Conservation (phyloP, 1,140 invertebrate species). For the Drosophila pachea region DNA sequence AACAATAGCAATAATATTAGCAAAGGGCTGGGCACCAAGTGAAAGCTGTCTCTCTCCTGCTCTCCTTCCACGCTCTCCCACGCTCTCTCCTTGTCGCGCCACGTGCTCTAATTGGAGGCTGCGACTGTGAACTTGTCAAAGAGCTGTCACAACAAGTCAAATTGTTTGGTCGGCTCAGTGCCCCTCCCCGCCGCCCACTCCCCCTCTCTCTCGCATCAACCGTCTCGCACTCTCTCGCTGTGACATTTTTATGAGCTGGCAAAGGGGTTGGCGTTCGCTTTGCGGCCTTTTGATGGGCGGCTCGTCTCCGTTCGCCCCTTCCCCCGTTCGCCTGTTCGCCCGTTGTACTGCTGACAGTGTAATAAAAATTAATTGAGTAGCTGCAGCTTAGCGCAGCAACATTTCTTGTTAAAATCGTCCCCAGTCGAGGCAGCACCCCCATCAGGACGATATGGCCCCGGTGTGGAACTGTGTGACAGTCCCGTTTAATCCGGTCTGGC, state of each 20-base stretch:
- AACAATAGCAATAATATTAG: no score
- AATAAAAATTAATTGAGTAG: conserved; percentile 75
- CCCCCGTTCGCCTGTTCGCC: conserved; percentile 6
- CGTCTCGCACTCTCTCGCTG: conserved; percentile 29
- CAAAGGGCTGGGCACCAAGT: no score
- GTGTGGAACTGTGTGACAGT: not conserved
- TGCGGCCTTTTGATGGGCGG: conserved; percentile 11
- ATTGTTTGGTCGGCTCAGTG: conserved; percentile 3
- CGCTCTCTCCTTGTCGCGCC: not conserved
- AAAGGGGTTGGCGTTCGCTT: conserved; percentile 44
- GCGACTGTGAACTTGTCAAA: conserved; percentile 40
- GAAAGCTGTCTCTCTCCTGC: not conserved
- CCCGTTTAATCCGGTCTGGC: conserved; percentile 5
- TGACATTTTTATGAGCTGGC: conserved; percentile 72
- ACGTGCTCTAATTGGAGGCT: conserved; percentile 43
- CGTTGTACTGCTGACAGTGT: conserved; percentile 59
- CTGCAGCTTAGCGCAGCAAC: conserved; percentile 46
- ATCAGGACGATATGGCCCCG: not conserved
- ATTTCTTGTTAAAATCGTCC: conserved; percentile 7
- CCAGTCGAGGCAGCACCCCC: conserved; percentile 6
- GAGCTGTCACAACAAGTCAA: conserved; percentile 53
- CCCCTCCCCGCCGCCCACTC: no score
- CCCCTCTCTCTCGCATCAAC: no score
- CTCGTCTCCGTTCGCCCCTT: conserved; percentile 1
- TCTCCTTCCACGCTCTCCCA: not conserved